phyloP scores from a whole-genome alignment of 2,797 vertebrate genomes.

The Halcyon smyrnensis region DNA sequence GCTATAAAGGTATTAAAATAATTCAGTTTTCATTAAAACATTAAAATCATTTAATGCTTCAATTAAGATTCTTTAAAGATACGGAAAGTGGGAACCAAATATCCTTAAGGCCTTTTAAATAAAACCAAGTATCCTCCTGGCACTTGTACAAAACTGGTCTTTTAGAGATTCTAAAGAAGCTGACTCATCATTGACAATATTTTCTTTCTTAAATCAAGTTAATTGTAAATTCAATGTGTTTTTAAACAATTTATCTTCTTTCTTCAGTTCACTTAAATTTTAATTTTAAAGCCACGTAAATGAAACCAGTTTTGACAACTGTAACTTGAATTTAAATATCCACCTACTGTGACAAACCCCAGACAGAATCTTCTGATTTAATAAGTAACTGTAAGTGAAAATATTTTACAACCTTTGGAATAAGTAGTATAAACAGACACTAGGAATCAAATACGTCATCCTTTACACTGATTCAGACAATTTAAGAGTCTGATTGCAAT shows the following conservation, averaged over 20 bases:
- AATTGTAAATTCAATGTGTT: neutral
- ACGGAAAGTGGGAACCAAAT: neutral
- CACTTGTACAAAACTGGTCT: neutral
- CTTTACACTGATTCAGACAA: neutral
- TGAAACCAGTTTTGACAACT: neutral
- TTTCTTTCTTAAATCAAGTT: neutral
- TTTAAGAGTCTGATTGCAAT: neutral
- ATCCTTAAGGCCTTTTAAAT: neutral
- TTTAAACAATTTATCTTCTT: neutral
- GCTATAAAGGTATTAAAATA: neutral
- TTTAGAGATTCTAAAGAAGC: neutral
- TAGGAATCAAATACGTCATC: neutral
- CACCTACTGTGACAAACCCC: neutral
- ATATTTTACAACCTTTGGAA: neutral
- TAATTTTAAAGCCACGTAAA: neutral
- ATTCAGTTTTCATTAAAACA: neutral
- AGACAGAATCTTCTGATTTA: neutral
- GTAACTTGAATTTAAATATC: neutral
- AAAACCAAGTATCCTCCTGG: neutral
- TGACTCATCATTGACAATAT: neutral
- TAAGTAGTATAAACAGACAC: neutral
- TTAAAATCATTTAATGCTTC: neutral
- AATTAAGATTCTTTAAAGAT: neutral
- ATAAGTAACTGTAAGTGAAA: neutral
- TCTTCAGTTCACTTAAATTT: neutral